A percentile compares a stretch with the other conserved stretches of the same genome.
Conservation (phyloP, 2,888 invertebrate species). For the Apeira syringaria region DNA sequence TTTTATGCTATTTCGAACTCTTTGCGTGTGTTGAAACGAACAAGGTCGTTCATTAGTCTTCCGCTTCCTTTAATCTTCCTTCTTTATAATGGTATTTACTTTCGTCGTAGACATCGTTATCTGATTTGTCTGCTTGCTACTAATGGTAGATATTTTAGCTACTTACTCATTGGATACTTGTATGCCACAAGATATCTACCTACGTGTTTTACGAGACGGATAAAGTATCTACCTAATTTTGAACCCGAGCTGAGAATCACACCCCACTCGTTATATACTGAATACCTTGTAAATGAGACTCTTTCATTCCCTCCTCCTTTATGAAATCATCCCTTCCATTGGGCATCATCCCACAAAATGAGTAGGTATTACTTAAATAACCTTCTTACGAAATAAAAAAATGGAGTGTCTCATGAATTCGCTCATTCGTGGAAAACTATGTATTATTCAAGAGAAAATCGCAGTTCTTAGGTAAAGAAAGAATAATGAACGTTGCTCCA, state of each 20-base stretch:
- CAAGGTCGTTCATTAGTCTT: neutral
- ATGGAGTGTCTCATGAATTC: constrained; percentile 25
- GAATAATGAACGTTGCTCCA: constrained; percentile 36
- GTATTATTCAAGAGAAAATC: constrained; percentile 47
- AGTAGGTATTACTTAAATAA: constrained; percentile 26
- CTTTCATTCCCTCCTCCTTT: constrained; percentile 46
- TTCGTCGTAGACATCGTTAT: constrained; percentile 24
- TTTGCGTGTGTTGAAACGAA: too few relatives aligned
- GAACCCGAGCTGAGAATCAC: constrained; percentile 41
- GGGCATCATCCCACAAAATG: constrained; percentile 40
- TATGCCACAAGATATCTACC: neutral
- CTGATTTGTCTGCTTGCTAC: constrained; percentile 25
- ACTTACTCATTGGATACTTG: too few relatives aligned
- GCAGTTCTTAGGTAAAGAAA: constrained; percentile 37
- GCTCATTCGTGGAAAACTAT: constrained; percentile 35
- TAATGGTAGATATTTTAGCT: too few relatives aligned
- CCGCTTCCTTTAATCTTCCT: constrained; percentile 28
- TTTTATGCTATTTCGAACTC: too few relatives aligned
- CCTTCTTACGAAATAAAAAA: constrained; percentile 21
- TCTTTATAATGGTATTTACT: constrained; percentile 21
- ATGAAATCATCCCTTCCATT: constrained; percentile 50
- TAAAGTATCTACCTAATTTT: constrained; percentile 32
- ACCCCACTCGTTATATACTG: constrained; percentile 56
- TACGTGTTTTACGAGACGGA: neutral
- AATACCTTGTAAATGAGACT: constrained; percentile 64